phyloP scores from a whole-genome alignment of 2,797 vertebrate genomes.

The Cryptoprocta ferox region DNA sequence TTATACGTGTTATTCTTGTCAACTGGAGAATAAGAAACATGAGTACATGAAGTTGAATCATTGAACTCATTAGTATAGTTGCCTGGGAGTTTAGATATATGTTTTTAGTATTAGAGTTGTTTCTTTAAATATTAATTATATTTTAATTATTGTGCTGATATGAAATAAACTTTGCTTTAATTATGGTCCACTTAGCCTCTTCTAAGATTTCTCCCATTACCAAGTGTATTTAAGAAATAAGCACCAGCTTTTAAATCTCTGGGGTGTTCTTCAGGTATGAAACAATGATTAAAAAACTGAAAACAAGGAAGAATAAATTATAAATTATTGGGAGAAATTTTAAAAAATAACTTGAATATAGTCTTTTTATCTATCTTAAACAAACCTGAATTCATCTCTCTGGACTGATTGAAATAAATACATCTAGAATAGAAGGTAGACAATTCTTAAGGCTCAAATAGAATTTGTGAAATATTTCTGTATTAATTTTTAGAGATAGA shows the following conservation, averaged over 20 bases:
- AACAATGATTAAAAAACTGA: background rate
- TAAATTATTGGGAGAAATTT: background rate
- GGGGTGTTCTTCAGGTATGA: background rate
- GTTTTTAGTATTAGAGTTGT: background rate
- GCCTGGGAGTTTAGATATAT: background rate
- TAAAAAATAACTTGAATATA: background rate
- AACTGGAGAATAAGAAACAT: background rate
- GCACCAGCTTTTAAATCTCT: background rate
- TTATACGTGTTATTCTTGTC: background rate
- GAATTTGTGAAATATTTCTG: background rate
- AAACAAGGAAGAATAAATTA: background rate
- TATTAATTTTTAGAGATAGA: constrained; percentile 48
- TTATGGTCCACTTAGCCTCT: background rate
- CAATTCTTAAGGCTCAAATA: constrained; percentile 17
- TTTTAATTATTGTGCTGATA: background rate
- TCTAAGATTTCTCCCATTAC: background rate
- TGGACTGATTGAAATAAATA: background rate
- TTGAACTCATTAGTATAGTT: background rate
- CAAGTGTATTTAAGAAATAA: background rate
- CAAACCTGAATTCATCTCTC: constrained; percentile 11
- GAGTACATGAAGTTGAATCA: background rate
- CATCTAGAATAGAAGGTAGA: constrained; percentile 5
- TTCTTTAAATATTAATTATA: constrained; percentile 33
- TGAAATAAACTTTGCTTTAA: constrained; percentile 1
- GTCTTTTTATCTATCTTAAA: background rate